Percentiles rank a stretch among this genome's conserved stretches.
Evolutionary conservation across 2,797 vertebrate genomes (phyloP).

Genomic region (Prionace glauca): DNA sequence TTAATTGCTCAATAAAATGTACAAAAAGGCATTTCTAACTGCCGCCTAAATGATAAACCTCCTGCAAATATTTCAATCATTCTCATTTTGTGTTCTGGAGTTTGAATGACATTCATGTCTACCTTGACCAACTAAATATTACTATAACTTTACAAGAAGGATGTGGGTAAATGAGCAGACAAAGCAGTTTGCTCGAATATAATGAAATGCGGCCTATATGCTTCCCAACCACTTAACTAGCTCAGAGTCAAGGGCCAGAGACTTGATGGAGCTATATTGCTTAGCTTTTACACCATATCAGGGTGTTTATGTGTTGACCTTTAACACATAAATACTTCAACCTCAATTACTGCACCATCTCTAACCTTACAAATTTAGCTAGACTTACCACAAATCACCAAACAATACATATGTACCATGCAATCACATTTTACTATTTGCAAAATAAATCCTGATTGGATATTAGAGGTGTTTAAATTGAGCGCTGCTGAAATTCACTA

Average conservation of each 20-base stretch:
- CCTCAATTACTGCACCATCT: background rate
- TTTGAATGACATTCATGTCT: background rate
- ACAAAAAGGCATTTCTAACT: background rate
- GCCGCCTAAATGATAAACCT: background rate
- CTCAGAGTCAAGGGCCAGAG: background rate
- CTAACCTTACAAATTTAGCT: background rate
- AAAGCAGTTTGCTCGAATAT: background rate
- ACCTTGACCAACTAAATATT: background rate
- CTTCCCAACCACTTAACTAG: background rate
- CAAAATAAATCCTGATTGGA: background rate
- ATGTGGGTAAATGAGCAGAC: background rate
- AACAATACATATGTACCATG: background rate
- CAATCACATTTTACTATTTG: background rate
- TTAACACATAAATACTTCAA: background rate
- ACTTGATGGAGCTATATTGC: background rate
- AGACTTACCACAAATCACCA: background rate
- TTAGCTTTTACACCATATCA: background rate
- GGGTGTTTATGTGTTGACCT: background rate
- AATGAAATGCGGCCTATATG: background rate
- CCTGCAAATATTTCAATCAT: slow-evolving; percentile 5
- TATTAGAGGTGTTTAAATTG: background rate
- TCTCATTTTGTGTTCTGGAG: background rate
- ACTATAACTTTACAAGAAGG: background rate
- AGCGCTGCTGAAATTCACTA: background rate
- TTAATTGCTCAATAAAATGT: background rate